These are phyloP conservation scores for Chiridota heheva DNA, from an alignment of 35 echinoderm and acorn worm species.

Conservation along the genomic window DNA sequence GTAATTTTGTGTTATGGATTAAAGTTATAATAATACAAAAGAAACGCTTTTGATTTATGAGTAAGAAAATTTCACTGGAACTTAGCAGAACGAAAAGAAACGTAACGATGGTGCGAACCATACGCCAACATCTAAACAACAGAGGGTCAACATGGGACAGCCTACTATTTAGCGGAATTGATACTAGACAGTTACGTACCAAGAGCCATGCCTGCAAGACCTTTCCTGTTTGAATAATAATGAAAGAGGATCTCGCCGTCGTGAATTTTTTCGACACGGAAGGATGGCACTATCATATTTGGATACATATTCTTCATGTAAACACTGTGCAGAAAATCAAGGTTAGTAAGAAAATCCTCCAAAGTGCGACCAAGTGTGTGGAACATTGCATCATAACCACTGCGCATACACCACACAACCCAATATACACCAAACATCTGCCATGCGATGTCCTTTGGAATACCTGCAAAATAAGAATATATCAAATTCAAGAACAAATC, in stretches of 20 bases:
- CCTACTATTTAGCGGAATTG: no score
- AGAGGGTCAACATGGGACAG: no score
- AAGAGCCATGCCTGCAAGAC: conserved; percentile 61
- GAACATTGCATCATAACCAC: conserved; percentile 65
- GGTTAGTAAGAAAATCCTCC: conserved; percentile 55
- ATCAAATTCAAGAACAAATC: no score
- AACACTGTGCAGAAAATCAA: conserved; percentile 86
- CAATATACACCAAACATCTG: conserved; percentile 84
- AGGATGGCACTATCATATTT: conserved; percentile 76
- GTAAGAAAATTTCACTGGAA: no score
- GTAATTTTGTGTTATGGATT: no score
- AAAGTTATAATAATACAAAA: no score
- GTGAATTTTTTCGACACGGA: conserved; percentile 60
- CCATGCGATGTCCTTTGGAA: conserved; percentile 42
- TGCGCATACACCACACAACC: conserved; percentile 80
- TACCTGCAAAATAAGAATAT: neutral
- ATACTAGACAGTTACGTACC: conserved; percentile 50
- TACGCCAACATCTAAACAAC: no score
- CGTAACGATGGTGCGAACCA: no score
- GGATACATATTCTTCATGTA: conserved; percentile 95
- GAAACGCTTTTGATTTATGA: no score
- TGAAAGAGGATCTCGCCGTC: conserved; percentile 57
- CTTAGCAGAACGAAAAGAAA: no score
- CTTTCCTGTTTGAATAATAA: conserved; percentile 67
- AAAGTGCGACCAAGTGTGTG: conserved; percentile 60